Conservation (phyloP, 2,797 vertebrate species). For the Galagoides demidoff region DNA sequence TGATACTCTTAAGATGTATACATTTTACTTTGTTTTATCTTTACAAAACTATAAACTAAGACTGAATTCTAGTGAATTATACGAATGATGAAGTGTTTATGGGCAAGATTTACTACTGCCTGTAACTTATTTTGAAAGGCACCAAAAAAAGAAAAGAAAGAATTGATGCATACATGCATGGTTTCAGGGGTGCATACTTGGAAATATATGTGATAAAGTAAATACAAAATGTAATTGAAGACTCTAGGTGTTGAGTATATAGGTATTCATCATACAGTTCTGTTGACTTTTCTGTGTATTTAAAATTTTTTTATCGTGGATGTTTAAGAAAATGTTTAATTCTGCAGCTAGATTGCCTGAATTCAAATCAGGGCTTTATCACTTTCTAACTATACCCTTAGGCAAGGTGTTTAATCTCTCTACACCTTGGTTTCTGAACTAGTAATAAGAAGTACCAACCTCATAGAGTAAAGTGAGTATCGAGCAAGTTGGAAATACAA, state of each 20-base stretch:
- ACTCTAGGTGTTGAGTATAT: neutral
- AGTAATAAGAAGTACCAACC: neutral
- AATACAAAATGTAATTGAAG: neutral
- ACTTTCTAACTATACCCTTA: neutral
- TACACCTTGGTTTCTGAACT: neutral
- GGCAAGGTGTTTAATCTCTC: neutral
- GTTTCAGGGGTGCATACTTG: neutral
- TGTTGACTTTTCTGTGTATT: neutral
- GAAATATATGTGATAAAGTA: neutral
- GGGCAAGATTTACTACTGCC: neutral
- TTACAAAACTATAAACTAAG: neutral
- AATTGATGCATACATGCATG: neutral
- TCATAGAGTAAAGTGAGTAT: neutral
- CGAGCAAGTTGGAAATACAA: neutral
- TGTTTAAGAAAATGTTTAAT: neutral
- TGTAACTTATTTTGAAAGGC: conserved; percentile 24
- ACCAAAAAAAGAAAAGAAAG: neutral
- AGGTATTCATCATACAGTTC: neutral
- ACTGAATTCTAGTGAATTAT: neutral
- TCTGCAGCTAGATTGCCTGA: neutral
- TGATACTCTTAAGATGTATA: neutral
- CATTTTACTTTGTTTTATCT: neutral
- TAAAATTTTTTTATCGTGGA: neutral
- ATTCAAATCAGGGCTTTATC: neutral
- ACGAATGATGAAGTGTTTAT: neutral